These are phyloP conservation scores for Pteropus rufus DNA, from an alignment of 2,797 vertebrate species.

Conservation along the genomic window DNA sequence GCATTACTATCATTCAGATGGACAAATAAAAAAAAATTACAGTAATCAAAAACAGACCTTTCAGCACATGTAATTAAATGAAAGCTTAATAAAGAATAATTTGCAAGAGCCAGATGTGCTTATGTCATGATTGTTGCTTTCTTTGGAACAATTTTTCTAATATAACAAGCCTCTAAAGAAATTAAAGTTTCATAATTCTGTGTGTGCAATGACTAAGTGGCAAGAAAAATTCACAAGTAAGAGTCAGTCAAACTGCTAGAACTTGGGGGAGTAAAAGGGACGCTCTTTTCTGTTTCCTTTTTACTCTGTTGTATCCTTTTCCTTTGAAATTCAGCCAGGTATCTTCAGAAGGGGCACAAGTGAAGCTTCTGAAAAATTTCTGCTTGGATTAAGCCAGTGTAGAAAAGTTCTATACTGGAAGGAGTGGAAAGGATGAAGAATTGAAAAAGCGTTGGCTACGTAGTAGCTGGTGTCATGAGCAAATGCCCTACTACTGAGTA, in stretches of 20 bases:
- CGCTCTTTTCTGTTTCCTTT: slow-evolving; percentile 39
- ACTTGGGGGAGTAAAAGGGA: slow-evolving; percentile 58
- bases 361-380: slow-evolving; percentile 27
- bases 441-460: neutral
- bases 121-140: slow-evolving; percentile 92
- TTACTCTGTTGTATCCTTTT: slow-evolving; percentile 5
- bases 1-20: slow-evolving; percentile 86
- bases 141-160: slow-evolving; percentile 89
- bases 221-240: slow-evolving; percentile 69
- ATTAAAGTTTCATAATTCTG: slow-evolving; percentile 87
- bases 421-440: neutral
- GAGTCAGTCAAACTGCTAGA: slow-evolving; percentile 60
- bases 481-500: neutral
- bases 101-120: slow-evolving; percentile 89
- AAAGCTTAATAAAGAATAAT: slow-evolving; percentile 89
- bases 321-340: slow-evolving; percentile 29
- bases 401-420: neutral
- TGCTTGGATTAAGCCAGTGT: neutral
- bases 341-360: neutral
- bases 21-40: slow-evolving; percentile 88
- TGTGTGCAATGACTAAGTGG: slow-evolving; percentile 82
- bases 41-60: slow-evolving; percentile 88
- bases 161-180: slow-evolving; percentile 86
- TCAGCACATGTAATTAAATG: slow-evolving; percentile 89
- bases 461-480: neutral